Evolutionary conservation across 2,797 vertebrate genomes (phyloP).

Genomic region (Pipistrellus kuhlii): DNA sequence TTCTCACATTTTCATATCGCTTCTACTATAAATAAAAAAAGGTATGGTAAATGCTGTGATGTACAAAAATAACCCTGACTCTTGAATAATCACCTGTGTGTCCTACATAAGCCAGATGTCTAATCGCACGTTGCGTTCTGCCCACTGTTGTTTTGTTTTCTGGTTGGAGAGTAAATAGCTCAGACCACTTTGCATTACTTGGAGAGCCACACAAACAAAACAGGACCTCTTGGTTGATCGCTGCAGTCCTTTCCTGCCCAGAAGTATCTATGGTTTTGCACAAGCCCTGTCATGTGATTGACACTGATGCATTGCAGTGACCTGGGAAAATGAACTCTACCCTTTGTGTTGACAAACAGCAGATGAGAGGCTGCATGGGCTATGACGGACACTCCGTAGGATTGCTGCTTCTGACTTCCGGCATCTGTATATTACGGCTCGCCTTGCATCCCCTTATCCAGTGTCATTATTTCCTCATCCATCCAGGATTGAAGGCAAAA

Average conservation of each 20-base stretch:
- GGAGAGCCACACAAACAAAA: not conserved
- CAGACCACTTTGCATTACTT: not conserved
- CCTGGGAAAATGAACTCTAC: not conserved
- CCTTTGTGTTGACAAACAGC: not conserved
- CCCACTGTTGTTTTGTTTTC: not conserved
- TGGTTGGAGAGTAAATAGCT: not conserved
- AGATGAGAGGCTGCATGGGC: no score
- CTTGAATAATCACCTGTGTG: not conserved
- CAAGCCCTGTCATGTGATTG: no score
- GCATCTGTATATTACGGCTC: not conserved
- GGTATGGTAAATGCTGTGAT: not conserved
- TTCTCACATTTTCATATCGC: not conserved
- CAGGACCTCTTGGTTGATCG: not conserved
- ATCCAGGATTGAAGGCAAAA: not conserved
- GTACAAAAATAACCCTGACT: not conserved
- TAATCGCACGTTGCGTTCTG: fast-evolving
- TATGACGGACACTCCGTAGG: not conserved
- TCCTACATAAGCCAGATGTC: no score
- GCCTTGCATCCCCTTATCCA: not conserved
- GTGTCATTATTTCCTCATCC: not conserved
- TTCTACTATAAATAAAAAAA: not conserved
- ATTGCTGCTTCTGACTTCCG: not conserved
- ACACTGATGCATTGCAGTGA: not conserved
- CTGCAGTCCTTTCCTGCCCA: not conserved
- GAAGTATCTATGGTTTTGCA: not conserved